Percentiles rank a stretch among this genome's conserved stretches.
These are phyloP conservation scores for Orientallactaga sibirica DNA, from an alignment of 2,797 vertebrate species.

Conservation along the genomic window DNA sequence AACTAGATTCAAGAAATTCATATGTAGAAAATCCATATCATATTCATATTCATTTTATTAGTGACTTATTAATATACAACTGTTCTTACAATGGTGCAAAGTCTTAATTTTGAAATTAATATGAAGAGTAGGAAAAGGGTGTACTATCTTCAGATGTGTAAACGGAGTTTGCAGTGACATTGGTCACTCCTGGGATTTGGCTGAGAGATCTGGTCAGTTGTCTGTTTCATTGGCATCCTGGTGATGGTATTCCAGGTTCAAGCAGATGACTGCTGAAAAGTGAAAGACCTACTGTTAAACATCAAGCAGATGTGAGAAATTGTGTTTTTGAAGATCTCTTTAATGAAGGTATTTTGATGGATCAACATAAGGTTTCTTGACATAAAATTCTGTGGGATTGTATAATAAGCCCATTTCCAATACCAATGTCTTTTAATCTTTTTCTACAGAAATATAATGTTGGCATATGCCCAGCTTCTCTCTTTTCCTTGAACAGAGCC, in stretches of 20 bases:
- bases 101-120: constrained; percentile 32
- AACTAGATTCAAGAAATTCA: constrained; percentile 49
- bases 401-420: constrained; percentile 55
- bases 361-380: constrained; percentile 3
- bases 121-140: not conserved
- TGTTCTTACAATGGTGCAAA: constrained; percentile 9
- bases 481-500: constrained; percentile 66
- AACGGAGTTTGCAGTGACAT: not conserved
- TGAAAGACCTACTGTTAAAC: not conserved
- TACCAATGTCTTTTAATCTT: constrained; percentile 35
- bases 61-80: not conserved
- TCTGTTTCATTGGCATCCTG: not conserved
- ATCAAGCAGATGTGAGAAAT: not conserved
- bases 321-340: constrained; percentile 31
- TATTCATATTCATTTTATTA: constrained; percentile 14
- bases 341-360: constrained; percentile 46
- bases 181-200: not conserved
- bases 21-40: not conserved
- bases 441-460: constrained; percentile 62
- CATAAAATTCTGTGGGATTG: not conserved
- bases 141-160: not conserved
- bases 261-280: not conserved
- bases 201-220: not conserved
- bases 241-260: not conserved
- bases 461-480: constrained; percentile 59